Evolutionary conservation across 1,140 invertebrate genomes (phyloP).

Genomic region (Euura saliciscinereae): DNA sequence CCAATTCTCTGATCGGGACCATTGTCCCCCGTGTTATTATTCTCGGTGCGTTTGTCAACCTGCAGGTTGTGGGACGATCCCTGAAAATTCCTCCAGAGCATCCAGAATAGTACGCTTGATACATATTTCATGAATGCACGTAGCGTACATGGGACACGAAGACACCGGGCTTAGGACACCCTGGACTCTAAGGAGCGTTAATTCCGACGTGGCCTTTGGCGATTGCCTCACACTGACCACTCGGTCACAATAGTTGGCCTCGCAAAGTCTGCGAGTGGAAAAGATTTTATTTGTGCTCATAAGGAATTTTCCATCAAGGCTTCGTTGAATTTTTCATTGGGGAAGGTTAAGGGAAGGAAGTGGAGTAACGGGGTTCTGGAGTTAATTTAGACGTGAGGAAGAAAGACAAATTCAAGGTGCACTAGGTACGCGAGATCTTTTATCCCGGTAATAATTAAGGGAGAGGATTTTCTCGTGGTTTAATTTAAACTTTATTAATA

Average conservation of each 20-base stretch:
- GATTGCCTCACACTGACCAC: too few species aligned
- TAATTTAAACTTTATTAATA: constrained; percentile 8
- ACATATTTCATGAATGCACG: not conserved
- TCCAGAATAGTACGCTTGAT: not conserved
- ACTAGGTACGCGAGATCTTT: not conserved
- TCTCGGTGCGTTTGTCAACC: not conserved
- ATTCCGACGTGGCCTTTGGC: not conserved
- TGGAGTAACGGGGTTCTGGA: not conserved
- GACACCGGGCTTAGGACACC: not conserved
- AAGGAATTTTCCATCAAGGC: too few species aligned
- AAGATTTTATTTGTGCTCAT: too few species aligned
- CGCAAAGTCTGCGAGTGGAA: too few species aligned
- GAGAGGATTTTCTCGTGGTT: not conserved
- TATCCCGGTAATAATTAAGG: constrained; percentile 5
- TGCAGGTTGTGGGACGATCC: not conserved
- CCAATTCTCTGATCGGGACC: too few species aligned
- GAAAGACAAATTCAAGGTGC: not conserved
- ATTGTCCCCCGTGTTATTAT: not conserved
- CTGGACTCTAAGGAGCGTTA: not conserved
- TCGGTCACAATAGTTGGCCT: too few species aligned
- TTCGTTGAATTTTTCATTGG: too few species aligned
- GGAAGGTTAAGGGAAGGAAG: not conserved
- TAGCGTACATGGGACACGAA: not conserved
- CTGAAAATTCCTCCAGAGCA: not conserved
- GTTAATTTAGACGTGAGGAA: not conserved